Percentiles rank a stretch among this genome's conserved stretches.
Conservation (phyloP, 2,113 vertebrate genomes). For the Antechinus stuartii region DNA sequence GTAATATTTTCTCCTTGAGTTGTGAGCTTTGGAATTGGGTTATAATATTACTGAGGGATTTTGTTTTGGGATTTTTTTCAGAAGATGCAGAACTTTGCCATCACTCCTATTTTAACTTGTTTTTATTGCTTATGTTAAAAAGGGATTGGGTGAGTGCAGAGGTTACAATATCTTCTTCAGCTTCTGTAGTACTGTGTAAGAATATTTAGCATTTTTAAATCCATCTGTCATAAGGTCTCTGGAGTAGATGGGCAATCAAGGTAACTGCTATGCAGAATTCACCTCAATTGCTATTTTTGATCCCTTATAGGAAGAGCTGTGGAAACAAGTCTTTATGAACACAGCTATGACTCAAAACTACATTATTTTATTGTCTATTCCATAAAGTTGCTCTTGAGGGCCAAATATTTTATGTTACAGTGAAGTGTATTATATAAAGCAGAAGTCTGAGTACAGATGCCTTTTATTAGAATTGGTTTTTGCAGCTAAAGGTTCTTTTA, state of each 20-base stretch:
- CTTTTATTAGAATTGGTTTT: conserved; percentile 78
- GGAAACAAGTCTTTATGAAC: conserved; percentile 25
- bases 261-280: conserved; percentile 45
- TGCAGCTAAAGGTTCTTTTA: conserved; percentile 78
- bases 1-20: neutral
- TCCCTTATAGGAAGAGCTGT: conserved; percentile 27
- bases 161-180: neutral
- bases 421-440: conserved; percentile 62
- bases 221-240: neutral
- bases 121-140: conserved; percentile 28
- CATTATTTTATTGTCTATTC: conserved; percentile 65
- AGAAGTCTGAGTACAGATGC: conserved; percentile 60
- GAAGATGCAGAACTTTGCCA: neutral
- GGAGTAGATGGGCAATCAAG: neutral
- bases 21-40: conserved; percentile 15
- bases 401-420: conserved; percentile 63
- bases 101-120: conserved; percentile 19
- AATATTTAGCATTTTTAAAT: conserved; percentile 3
- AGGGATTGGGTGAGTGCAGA: neutral
- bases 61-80: neutral
- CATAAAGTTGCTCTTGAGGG: conserved; percentile 64
- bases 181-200: neutral
- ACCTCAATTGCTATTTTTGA: conserved; percentile 53
- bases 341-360: conserved; percentile 61
- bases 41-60: neutral